A percentile compares a stretch with the other conserved stretches of the same genome.
phyloP scores from a whole-genome alignment of 2,113 vertebrate genomes.

The Sciurus niger region DNA sequence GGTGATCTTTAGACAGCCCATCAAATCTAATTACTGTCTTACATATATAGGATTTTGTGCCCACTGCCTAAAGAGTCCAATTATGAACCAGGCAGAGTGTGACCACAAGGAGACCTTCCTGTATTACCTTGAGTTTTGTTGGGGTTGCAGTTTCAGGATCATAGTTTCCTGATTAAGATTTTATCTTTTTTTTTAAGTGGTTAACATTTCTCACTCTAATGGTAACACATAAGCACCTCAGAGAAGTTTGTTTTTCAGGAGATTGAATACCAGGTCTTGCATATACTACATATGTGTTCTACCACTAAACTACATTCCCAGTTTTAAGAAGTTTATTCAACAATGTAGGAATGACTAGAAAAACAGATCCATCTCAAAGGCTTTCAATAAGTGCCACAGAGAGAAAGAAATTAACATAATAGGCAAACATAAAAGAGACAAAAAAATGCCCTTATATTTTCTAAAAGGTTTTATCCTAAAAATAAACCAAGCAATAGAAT shows the following conservation, averaged over 20 bases:
- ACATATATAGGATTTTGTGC: background rate
- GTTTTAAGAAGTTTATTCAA: background rate
- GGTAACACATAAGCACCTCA: background rate
- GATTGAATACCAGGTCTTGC: background rate
- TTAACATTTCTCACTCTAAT: background rate
- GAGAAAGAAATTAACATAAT: background rate
- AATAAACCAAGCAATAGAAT: background rate
- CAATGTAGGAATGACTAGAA: background rate
- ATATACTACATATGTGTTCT: background rate
- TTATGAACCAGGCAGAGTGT: background rate
- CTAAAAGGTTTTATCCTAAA: background rate
- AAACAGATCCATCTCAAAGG: background rate
- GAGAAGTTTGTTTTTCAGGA: background rate
- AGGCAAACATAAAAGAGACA: background rate
- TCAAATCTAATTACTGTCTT: background rate
- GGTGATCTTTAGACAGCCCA: background rate
- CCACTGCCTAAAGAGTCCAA: background rate
- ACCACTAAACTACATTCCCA: background rate
- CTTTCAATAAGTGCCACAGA: background rate
- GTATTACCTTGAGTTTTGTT: constrained; percentile 4
- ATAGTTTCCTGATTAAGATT: constrained; percentile 18
- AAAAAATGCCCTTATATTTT: background rate
- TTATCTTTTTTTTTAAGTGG: background rate
- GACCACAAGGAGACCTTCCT: background rate
- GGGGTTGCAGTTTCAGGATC: background rate